phyloP scores from a whole-genome alignment of 2,888 invertebrate genomes.

The Eubasilissa splendida region DNA sequence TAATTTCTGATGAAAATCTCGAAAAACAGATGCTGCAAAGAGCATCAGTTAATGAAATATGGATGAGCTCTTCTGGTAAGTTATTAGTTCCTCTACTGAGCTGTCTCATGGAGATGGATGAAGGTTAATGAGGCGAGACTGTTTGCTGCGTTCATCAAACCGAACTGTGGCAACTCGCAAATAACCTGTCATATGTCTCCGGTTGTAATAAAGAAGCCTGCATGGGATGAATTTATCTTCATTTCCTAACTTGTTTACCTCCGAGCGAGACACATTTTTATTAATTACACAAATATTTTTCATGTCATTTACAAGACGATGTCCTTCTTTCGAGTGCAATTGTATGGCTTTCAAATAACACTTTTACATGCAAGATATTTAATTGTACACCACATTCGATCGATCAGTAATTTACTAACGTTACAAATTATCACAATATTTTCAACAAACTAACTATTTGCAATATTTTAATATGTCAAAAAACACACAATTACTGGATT shows the following conservation, averaged over 20 bases:
- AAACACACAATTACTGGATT: too few relatives aligned
- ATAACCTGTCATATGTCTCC: conserved; percentile 47
- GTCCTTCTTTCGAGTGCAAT: too few relatives aligned
- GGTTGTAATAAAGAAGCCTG: conserved; percentile 24
- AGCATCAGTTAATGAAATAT: conserved; percentile 30
- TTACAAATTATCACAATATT: too few relatives aligned
- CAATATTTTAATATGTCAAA: too few relatives aligned
- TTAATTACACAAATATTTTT: conserved; percentile 17
- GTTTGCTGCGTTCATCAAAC: conserved; percentile 44
- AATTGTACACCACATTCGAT: too few relatives aligned
- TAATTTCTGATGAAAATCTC: neutral
- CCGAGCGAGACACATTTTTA: conserved; percentile 22
- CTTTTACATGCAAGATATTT: too few relatives aligned
- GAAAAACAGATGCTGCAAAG: neutral
- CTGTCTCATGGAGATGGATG: conserved; percentile 48
- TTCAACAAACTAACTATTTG: too few relatives aligned
- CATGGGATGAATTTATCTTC: conserved; percentile 45
- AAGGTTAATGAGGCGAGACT: conserved; percentile 44
- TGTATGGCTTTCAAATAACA: too few relatives aligned
- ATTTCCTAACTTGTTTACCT: conserved; percentile 25
- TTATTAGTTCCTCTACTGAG: neutral
- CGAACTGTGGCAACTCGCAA: conserved; percentile 40
- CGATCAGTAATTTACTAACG: too few relatives aligned
- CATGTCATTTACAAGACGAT: neutral
- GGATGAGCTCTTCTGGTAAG: conserved; percentile 17